Evolutionary conservation across 1,140 invertebrate genomes (phyloP), one percentile per base, ranked within the genome.

Genomic region (Hirudo medicinalis): DNA sequence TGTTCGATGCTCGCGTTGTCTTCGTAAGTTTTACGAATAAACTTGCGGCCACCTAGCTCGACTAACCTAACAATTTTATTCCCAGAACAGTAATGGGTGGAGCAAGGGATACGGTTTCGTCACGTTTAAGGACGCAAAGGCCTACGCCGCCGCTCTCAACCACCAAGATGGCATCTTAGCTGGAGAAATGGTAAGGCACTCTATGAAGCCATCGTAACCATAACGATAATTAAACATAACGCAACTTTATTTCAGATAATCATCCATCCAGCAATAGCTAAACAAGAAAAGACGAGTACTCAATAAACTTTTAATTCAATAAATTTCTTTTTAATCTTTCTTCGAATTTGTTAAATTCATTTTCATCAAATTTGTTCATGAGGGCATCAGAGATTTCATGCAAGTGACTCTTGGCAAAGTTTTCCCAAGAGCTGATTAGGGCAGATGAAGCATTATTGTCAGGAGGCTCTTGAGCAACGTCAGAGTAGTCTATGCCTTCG

Each of bases 401-500:
- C 9, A 25, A 32, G 11, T 63, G 22, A 22, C 22, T 32, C 57
- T 25, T 63, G 22, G 57, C 57, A 25, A 22, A 15, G 22, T 22
- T 63, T 15, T 63, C 57, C 57, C 57, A 63, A 63, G 57, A 63
- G 11, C 29, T 63, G 22, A n/a, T 63, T 22, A 63, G 29, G 20
- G 11, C 13, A n/a, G 57, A 19, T 32, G 22, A 9, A 25, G 57
- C 0, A 15, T 13, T 20, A 32, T 1, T 32, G 4, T 2, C 57
- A 13, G 22, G 22, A 25, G 22, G 22, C 22, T 32, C 29, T 63
- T 70, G 20, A 2, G n/a, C 29, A 54, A 36, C n/a, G 49, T 25
- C 69, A 29, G 66, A 36, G 36, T 78, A 81, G 71, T 82, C 78
- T 11, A 83, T 69, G 20, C 82, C 82, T 25, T 77, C 40, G 11